Conservation (phyloP, 2,797 vertebrate species). For the Hybognathus amarus region DNA sequence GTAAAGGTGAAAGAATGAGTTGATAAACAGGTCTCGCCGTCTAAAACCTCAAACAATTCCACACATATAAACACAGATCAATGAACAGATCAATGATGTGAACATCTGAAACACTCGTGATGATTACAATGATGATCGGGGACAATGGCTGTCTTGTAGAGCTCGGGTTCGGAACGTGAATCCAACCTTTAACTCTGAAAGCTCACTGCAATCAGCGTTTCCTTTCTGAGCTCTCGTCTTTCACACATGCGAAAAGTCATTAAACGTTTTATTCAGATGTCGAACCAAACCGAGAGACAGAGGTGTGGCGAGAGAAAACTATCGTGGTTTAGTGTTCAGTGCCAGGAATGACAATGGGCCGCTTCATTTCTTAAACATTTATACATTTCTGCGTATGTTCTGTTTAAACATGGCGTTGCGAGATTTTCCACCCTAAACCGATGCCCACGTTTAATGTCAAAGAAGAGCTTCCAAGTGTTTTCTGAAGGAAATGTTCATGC, state of each 20-base stretch:
- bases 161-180: slow-evolving; percentile 58
- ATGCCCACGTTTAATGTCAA: slow-evolving; percentile 60
- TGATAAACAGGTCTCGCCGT: not conserved
- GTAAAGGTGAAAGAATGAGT: not conserved
- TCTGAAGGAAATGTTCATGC: not conserved
- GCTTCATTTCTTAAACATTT: slow-evolving; percentile 3
- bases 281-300: slow-evolving; percentile 48
- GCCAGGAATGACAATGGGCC: slow-evolving; percentile 69
- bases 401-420: not conserved
- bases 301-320: slow-evolving; percentile 1
- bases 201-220: slow-evolving; percentile 44
- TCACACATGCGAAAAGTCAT: not conserved
- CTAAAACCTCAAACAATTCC: not conserved
- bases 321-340: not conserved
- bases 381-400: slow-evolving; percentile 17
- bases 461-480: not conserved
- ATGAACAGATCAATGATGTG: not conserved
- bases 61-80: not conserved
- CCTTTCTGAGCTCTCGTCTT: slow-evolving; percentile 19
- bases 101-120: not conserved
- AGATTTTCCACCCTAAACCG: too few species aligned
- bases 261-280: not conserved
- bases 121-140: not conserved
- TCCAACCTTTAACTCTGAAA: slow-evolving; percentile 50
- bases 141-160: slow-evolving; percentile 34